Base-by-base conservation (phyloP, 2,113 vertebrate genomes). In the Nannobrachium achirus region DNA sequence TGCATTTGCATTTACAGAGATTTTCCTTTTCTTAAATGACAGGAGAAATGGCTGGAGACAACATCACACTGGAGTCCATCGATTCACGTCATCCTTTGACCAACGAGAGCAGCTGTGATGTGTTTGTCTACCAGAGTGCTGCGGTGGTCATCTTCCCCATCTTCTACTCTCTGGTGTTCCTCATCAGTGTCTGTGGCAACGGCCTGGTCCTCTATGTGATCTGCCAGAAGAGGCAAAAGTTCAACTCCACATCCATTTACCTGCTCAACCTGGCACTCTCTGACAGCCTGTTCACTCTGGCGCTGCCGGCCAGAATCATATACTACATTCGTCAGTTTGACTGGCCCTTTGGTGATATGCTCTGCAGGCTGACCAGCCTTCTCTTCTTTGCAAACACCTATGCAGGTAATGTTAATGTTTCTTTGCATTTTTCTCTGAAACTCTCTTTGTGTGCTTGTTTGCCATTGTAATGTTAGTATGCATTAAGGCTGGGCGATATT, bases 381-480 rank as follows among this genome's bases (percentile, higher is more conserved):
- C 56, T 94, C 0, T 94, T 94, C 78, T 96, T 92, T 62, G 77
- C 91, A 76, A 95, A 96, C 77, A 96, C 93, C 1, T 95, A 95
- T 0, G 90, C 93, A 44, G 86, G 89, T 91, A 78, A 56, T 19
- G 18, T 56, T 33, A 8, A 45, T 45, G 42, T 11, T n/a, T n/a
- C n/a, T n/a, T n/a, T n/a, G n/a, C n/a, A n/a, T n/a, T n/a, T n/a
- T n/a, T n/a, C n/a, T n/a, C n/a, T n/a, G n/a, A n/a, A n/a, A n/a
- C n/a, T n/a, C n/a, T n/a, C n/a, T n/a, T n/a, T n/a, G n/a, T n/a
- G n/a, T n/a, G n/a, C n/a, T n/a, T n/a, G n/a, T n/a, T n/a, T n/a
- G n/a, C n/a, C n/a, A n/a, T n/a, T n/a, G n/a, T n/a, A n/a, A n/a
- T n/a, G n/a, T n/a, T n/a, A n/a, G n/a, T n/a, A n/a, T n/a, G n/a